Base-by-base conservation (phyloP, 2,888 invertebrate species). In the Nudaria mundana region DNA sequence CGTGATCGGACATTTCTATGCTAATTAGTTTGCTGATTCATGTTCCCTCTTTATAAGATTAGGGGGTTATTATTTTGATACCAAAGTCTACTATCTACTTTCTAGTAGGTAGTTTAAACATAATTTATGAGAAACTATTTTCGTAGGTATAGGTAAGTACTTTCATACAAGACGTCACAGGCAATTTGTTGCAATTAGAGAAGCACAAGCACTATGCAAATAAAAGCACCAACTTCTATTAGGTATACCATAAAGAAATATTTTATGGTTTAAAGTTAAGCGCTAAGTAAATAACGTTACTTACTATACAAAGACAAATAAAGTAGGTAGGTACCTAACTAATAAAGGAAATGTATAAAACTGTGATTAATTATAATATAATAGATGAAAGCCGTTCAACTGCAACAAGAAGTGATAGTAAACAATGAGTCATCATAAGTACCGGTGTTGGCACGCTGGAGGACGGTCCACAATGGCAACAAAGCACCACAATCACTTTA, bases 401-500 rank as follows among this genome's bases (percentile, higher is more conserved):
- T 70, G 72, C 8, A n/a, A n/a, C n/a, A n/a, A 68, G 48, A 57
- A 48, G 65, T 55, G 63, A 70, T 69, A 71, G 67, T 74, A 71
- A 75, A 76, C 71, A 72, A 78, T 76, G 71, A 75, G 69, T 78
- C 74, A 76, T 76, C 55, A 56, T 60, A 66, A 65, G 78, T 81
- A 81, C 82, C 83, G 79, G 73, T 72, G 20, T 5, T 8, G 66
- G 53, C 49, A 62, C 52, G 63, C 62, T 59, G 68, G 61, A 53
- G 71, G 66, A 53, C 69, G 68, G 61, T 78, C 67, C 75, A 73
- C 74, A 77, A 71, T 71, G 74, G 73, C 75, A 81, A 84, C 87
- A 81, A 77, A 77, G 73, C 84, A 86, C 85, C 79, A 80, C 80
- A 78, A 81, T 76, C 86, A 88, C 86, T 85, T 81, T 79, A 74